phyloP scores from a whole-genome alignment of 2,113 vertebrate species.

The Phasianus colchicus region DNA sequence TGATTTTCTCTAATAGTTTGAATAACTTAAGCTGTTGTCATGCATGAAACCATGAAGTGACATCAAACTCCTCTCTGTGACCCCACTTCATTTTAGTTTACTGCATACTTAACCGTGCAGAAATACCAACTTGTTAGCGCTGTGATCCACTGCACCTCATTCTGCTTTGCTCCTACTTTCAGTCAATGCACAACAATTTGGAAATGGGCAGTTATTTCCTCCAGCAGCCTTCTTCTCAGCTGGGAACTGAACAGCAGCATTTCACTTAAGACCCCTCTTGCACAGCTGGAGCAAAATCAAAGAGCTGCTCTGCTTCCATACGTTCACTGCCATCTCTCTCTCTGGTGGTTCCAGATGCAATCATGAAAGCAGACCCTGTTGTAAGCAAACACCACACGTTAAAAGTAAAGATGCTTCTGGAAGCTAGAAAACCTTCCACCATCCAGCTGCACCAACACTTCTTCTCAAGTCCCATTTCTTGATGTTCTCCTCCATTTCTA shows the following conservation, averaged over 20 bases:
- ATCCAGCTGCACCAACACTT: rapidly evolving
- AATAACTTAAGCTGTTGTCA: background rate
- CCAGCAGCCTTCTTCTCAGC: background rate
- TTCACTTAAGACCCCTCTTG: background rate
- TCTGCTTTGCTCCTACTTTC: background rate
- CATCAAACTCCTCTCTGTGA: background rate
- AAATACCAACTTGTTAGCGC: background rate
- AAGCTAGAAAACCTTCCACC: background rate
- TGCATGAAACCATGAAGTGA: background rate
- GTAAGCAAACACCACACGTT: background rate
- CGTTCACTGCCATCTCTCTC: background rate
- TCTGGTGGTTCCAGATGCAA: rapidly evolving
- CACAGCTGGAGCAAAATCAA: conserved; percentile 7
- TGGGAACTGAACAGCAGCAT: background rate
- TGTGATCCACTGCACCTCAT: background rate
- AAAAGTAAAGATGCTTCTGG: background rate
- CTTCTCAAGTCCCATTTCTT: background rate
- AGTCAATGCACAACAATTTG: background rate
- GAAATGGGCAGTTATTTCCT: background rate
- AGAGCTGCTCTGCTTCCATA: background rate
- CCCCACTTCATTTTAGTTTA: background rate
- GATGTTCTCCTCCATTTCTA: background rate
- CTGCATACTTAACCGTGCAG: background rate
- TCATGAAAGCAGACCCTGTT: background rate
- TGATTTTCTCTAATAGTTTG: background rate